Evolutionary conservation across 2,888 invertebrate species (phyloP).

Genomic region (Athalia circularis): DNA sequence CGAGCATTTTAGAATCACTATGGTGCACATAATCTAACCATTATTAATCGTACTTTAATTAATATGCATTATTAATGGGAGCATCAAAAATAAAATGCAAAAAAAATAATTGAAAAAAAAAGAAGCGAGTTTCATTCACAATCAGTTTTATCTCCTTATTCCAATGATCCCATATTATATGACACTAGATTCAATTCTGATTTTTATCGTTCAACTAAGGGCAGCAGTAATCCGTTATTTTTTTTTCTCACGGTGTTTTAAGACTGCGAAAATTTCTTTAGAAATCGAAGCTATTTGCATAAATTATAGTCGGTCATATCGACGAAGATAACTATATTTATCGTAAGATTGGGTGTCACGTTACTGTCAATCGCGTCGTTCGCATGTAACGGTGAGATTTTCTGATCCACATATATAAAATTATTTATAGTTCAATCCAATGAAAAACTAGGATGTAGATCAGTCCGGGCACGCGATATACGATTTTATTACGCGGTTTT

Average conservation of each 20-base stretch:
- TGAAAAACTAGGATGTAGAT: not conserved
- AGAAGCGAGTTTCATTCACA: conserved; percentile 36
- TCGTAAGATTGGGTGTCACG: conserved; percentile 18
- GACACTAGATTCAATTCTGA: too few species aligned
- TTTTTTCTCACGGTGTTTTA: too few species aligned
- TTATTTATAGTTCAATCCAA: conserved; percentile 13
- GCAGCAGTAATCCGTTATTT: too few species aligned
- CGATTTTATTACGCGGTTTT: not conserved
- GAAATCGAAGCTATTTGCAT: too few species aligned
- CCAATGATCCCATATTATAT: not conserved
- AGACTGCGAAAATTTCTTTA: too few species aligned
- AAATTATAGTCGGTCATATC: too few species aligned
- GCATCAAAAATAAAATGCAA: conserved; percentile 60
- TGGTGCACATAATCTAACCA: conserved; percentile 60
- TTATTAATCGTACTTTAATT: conserved; percentile 59
- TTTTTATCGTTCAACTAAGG: too few species aligned
- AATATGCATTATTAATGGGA: conserved; percentile 65
- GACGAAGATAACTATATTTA: too few species aligned
- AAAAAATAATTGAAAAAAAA: conserved; percentile 49
- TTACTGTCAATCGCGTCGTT: not conserved
- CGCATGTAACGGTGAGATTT: not conserved
- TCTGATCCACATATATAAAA: not conserved
- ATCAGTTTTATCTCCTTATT: conserved; percentile 1
- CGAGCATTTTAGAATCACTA: conserved; percentile 59
- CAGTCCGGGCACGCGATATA: conserved; percentile 5